These are phyloP conservation scores for Coccyzus lansbergi DNA, from an alignment of 2,797 vertebrate genomes.

Conservation along the genomic window DNA sequence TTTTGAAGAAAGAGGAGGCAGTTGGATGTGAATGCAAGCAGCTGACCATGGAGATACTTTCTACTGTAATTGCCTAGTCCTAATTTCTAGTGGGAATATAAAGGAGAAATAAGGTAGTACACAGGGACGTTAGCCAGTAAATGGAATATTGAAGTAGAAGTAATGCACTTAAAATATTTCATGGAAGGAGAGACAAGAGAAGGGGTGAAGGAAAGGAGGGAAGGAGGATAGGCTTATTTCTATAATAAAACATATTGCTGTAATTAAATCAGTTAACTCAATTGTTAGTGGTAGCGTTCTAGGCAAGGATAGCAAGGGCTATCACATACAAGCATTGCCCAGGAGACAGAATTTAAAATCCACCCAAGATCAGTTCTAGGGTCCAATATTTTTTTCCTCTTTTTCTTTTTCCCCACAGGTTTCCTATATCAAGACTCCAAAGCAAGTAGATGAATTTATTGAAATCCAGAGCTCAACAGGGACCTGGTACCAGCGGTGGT, in stretches of 20 bases:
- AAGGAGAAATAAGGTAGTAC: background rate
- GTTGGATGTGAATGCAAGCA: background rate
- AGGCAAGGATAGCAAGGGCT: background rate
- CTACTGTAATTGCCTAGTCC: background rate
- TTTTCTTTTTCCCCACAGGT: constrained; percentile 75
- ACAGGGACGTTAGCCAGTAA: background rate
- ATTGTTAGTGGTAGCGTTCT: background rate
- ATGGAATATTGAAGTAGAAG: background rate
- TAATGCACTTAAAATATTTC: background rate
- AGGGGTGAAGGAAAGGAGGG: background rate
- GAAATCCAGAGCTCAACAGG: constrained; percentile 98
- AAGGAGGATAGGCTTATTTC: background rate
- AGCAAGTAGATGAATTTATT: constrained; percentile 96
- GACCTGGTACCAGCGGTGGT: constrained; percentile 94
- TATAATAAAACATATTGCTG: background rate
- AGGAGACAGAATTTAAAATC: background rate
- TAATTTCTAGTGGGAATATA: background rate
- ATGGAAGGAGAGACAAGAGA: background rate
- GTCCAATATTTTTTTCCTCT: background rate
- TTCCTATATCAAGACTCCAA: constrained; percentile 92
- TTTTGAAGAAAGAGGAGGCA: background rate
- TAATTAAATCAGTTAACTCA: background rate
- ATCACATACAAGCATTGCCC: background rate
- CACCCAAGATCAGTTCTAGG: background rate
- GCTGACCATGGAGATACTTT: background rate